These are phyloP conservation scores for Caenorhabditis sp. DNA, from an alignment of 2,888 invertebrate species.

Conservation along the genomic window DNA sequence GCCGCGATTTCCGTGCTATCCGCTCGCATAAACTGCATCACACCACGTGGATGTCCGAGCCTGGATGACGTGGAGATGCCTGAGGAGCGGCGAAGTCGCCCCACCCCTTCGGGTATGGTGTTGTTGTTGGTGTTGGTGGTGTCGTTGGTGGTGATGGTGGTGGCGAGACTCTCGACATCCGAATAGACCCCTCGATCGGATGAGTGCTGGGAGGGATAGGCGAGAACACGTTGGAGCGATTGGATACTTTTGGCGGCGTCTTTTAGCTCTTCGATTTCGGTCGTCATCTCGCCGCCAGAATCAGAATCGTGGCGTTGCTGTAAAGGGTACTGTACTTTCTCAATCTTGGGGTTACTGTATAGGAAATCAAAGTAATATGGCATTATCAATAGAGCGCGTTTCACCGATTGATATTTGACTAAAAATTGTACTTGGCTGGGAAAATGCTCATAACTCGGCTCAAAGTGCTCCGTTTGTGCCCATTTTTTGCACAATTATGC, in stretches of 20 bases:
- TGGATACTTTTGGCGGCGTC: constrained; percentile 69
- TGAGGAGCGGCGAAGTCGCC: constrained; percentile 15
- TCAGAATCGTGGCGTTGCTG: constrained; percentile 39
- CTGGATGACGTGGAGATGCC: constrained; percentile 58
- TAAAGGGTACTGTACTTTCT: no score
- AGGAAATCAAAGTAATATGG: no score
- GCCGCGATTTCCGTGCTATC: constrained; percentile 52
- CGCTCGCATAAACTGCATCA: constrained; percentile 69
- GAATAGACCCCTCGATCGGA: constrained; percentile 44
- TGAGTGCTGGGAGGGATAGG: constrained; percentile 49
- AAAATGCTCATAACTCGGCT: no score
- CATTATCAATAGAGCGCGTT: no score
- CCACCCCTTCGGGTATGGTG: no score
- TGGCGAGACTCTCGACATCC: constrained; percentile 12
- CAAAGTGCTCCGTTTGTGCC: no score
- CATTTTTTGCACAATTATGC: no score
- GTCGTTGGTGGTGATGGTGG: constrained; percentile 36
- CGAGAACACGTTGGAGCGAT: constrained; percentile 59
- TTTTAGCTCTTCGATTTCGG: constrained; percentile 66
- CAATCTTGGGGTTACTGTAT: no score
- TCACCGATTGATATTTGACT: no score
- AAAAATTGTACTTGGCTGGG: no score
- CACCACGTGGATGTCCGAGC: constrained; percentile 64
- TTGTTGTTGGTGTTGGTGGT: constrained; percentile 5
- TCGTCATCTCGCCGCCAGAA: constrained; percentile 55